These are phyloP conservation scores for Tonatia bakeri DNA, from an alignment of 2,113 vertebrate species.

Conservation along the genomic window DNA sequence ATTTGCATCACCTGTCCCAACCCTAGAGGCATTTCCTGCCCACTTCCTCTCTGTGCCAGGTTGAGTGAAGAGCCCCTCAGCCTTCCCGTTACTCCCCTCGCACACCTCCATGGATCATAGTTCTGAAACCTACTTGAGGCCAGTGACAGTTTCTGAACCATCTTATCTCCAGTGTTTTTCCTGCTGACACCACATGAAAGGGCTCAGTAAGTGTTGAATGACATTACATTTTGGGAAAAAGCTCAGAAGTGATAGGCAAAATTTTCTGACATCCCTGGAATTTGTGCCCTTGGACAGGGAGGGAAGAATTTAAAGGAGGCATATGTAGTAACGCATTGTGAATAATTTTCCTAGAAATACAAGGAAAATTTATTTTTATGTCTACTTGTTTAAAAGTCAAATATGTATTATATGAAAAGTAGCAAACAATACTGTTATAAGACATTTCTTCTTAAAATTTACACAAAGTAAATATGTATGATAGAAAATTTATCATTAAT, in stretches of 20 bases:
- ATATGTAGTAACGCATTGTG: neutral
- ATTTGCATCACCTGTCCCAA: neutral
- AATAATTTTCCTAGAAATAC: neutral
- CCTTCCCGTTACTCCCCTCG: neutral
- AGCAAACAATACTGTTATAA: neutral
- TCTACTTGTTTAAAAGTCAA: neutral
- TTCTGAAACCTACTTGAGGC: neutral
- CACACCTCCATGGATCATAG: neutral
- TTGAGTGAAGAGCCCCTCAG: neutral
- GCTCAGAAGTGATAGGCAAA: neutral
- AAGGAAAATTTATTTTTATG: neutral
- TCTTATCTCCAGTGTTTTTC: neutral
- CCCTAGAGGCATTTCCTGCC: neutral
- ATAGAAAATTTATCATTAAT: conserved; percentile 17
- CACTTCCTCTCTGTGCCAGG: neutral
- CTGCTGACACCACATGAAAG: neutral
- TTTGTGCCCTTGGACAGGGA: neutral
- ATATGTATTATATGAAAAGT: neutral
- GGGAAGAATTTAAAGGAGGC: neutral
- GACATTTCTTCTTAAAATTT: neutral
- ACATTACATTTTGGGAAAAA: neutral
- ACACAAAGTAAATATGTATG: neutral
- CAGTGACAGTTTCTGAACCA: neutral
- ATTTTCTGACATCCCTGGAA: neutral
- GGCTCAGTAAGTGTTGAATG: neutral